Conservation (phyloP, 2,113 vertebrate genomes). For the Varanus komodoensis region DNA sequence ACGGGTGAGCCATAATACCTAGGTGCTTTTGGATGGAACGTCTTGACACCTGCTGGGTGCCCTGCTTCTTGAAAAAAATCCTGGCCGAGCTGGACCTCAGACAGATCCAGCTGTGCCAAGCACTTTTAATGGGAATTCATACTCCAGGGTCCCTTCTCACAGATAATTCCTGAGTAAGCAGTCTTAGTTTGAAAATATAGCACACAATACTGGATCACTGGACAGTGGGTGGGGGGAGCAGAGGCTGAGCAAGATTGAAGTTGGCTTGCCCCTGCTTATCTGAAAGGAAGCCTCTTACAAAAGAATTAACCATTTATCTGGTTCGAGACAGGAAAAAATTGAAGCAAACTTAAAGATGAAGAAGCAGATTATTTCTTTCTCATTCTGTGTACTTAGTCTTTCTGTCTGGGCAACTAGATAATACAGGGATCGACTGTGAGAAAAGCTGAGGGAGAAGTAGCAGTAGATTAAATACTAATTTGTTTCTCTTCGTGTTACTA, state of each 20-base stretch:
- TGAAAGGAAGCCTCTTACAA: conserved; percentile 55
- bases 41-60: neutral
- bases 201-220: neutral
- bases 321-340: conserved; percentile 48
- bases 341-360: conserved; percentile 50
- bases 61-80: neutral
- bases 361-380: conserved; percentile 66
- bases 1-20: neutral
- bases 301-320: conserved; percentile 59
- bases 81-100: neutral
- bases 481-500: conserved; percentile 69
- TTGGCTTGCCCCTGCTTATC: conserved; percentile 24
- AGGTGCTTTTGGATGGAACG: neutral
- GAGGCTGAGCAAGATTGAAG: neutral
- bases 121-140: neutral
- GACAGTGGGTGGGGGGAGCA: neutral
- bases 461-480: conserved; percentile 68
- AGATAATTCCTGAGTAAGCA: neutral
- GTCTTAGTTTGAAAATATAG: neutral
- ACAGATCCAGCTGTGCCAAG: neutral
- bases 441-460: conserved; percentile 62
- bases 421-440: conserved; percentile 62
- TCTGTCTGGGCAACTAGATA: conserved; percentile 62
- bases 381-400: conserved; percentile 67
- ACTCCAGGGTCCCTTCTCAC: neutral